Percentiles rank a stretch among this genome's conserved stretches.
phyloP scores from a whole-genome alignment of 2,113 vertebrate genomes.

The Oceanodroma tethys region DNA sequence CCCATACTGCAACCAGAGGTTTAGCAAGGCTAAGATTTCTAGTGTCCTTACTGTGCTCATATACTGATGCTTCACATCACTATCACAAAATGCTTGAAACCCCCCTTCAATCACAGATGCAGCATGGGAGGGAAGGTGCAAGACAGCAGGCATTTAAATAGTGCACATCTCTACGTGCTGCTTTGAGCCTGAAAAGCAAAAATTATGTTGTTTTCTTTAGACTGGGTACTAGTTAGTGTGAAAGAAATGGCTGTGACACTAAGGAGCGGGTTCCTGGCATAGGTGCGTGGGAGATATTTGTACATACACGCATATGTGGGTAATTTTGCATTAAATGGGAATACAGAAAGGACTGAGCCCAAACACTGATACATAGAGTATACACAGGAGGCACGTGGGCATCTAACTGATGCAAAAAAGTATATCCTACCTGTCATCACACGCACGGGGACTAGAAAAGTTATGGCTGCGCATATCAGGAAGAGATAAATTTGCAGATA shows the following conservation, averaged over 20 bases:
- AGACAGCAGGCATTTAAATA: neutral
- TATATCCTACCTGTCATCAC: accelerated
- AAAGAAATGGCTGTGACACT: accelerated
- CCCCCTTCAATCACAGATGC: no score
- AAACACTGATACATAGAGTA: neutral
- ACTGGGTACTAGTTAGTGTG: neutral
- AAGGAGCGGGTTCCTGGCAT: neutral
- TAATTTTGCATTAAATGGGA: neutral
- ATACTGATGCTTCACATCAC: neutral
- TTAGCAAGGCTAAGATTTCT: neutral
- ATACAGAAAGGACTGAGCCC: neutral
- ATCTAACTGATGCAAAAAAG: no score
- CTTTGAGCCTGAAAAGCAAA: neutral
- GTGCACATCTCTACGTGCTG: accelerated
- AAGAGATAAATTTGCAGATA: accelerated
- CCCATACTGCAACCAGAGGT: neutral
- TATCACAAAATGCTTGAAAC: neutral
- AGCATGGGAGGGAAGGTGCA: neutral
- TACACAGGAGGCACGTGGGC: neutral
- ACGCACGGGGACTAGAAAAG: accelerated
- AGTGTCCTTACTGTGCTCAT: neutral
- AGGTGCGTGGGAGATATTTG: neutral
- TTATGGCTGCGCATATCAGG: neutral
- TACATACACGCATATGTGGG: accelerated
- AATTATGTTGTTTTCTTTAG: neutral